Conservation (phyloP, 1,140 invertebrate species). For the Lordiphosa collinella region DNA sequence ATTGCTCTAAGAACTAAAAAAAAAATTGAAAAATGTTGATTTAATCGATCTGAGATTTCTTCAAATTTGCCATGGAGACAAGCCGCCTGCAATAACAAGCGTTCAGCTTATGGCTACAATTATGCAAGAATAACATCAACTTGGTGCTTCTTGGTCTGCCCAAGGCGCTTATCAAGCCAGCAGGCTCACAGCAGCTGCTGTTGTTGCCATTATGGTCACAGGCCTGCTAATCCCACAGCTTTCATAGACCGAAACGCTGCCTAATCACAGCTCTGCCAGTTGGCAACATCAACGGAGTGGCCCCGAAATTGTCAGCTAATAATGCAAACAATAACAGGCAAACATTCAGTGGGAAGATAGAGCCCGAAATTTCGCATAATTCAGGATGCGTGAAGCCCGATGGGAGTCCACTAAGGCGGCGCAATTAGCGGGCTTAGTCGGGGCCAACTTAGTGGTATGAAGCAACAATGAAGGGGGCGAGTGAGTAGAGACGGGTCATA, state of each 20-base stretch:
- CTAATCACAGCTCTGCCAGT: conserved; percentile 38
- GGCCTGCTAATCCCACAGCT: conserved; percentile 53
- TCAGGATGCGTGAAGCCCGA: conserved; percentile 13
- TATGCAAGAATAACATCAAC: conserved; percentile 53
- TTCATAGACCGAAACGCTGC: conserved; percentile 24
- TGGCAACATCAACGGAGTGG: conserved; percentile 11
- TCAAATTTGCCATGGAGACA: conserved; percentile 6
- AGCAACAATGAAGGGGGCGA: conserved; percentile 1
- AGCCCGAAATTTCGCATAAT: conserved; percentile 57
- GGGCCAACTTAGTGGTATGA: conserved; percentile 11
- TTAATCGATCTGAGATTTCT: conserved; percentile 30
- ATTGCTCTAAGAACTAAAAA: too few relatives aligned
- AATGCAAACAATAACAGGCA: conserved; percentile 65
- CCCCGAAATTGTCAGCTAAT: conserved; percentile 68
- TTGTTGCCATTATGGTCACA: conserved; percentile 44
- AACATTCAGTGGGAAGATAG: conserved; percentile 32
- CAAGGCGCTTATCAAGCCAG: conserved; percentile 36
- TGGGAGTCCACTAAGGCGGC: conserved; percentile 52
- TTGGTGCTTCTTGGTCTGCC: conserved; percentile 15
- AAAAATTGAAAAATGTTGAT: conserved; percentile 1
- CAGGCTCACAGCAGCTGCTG: conserved; percentile 9
- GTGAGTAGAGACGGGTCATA: conserved; percentile 30
- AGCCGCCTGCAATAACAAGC: conserved; percentile 52
- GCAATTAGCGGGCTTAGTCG: conserved; percentile 71
- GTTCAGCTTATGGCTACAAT: conserved; percentile 22